phyloP scores from a whole-genome alignment of 2,113 vertebrate species.

The Malurus cyaneus region DNA sequence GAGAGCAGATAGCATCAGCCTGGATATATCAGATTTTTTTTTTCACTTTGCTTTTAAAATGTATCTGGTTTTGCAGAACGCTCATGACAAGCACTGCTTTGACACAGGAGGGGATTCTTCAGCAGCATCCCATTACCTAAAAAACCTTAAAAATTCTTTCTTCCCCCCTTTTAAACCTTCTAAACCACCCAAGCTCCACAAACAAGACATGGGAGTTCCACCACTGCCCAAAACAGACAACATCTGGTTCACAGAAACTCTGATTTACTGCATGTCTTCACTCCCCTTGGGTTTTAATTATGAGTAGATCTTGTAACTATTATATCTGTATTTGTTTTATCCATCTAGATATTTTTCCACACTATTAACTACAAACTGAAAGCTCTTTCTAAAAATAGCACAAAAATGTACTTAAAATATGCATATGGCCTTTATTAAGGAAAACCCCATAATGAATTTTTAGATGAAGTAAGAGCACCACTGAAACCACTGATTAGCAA shows the following conservation, averaged over 20 bases:
- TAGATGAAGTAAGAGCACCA: background rate
- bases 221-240: background rate
- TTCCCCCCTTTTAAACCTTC: background rate
- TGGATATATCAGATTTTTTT: background rate
- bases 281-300: conserved; percentile 29
- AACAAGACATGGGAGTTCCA: background rate
- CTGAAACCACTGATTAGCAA: background rate
- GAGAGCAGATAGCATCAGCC: background rate
- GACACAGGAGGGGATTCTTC: background rate
- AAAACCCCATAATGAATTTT: background rate
- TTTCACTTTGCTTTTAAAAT: background rate
- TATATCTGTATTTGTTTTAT: conserved; percentile 1
- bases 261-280: background rate
- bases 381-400: conserved; percentile 12
- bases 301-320: conserved; percentile 10
- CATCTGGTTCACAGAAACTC: background rate
- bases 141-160: background rate
- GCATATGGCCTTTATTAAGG: conserved; percentile 10
- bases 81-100: background rate
- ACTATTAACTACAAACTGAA: background rate
- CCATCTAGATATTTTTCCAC: background rate
- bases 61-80: background rate
- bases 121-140: background rate
- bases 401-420: background rate
- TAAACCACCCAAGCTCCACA: background rate